Evolutionary conservation across 1,140 invertebrate species (phyloP).

Genomic region (Acromyrmex charruanus): DNA sequence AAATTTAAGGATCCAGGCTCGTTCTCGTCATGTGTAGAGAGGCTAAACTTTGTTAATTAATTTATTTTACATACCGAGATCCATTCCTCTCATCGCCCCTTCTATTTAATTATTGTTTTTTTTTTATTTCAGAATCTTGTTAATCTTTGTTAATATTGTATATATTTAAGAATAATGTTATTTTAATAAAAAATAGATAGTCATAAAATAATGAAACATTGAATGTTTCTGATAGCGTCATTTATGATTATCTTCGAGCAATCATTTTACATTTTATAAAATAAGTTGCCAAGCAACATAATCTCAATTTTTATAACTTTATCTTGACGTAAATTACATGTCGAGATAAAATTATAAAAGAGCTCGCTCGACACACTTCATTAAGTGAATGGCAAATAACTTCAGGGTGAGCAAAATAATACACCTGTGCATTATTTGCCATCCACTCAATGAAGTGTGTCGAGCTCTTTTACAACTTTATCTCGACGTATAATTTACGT

Average conservation of each 20-base stretch:
- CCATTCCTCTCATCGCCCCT: no score
- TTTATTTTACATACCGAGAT: no score
- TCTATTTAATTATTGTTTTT: no score
- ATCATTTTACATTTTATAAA: neutral
- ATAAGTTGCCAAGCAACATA: neutral
- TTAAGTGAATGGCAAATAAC: conserved; percentile 35
- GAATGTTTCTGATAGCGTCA: no score
- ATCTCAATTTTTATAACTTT: neutral
- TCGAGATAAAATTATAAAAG: conserved; percentile 7
- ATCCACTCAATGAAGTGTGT: neutral
- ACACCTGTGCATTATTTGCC: conserved; percentile 22
- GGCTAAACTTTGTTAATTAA: no score
- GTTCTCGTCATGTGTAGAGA: no score
- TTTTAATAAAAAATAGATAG: no score
- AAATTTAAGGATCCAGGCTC: no score
- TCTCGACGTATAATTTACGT: conserved; percentile 4
- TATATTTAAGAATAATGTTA: neutral
- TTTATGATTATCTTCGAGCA: neutral
- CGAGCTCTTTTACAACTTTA: conserved; percentile 26
- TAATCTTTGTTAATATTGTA: no score
- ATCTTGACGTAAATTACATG: conserved; percentile 4
- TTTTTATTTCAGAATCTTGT: no score
- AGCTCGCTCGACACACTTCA: neutral
- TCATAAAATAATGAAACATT: no score
- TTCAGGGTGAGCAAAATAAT: neutral